Conservation (phyloP, 2,113 vertebrate species). For the Silurus asotus region DNA sequence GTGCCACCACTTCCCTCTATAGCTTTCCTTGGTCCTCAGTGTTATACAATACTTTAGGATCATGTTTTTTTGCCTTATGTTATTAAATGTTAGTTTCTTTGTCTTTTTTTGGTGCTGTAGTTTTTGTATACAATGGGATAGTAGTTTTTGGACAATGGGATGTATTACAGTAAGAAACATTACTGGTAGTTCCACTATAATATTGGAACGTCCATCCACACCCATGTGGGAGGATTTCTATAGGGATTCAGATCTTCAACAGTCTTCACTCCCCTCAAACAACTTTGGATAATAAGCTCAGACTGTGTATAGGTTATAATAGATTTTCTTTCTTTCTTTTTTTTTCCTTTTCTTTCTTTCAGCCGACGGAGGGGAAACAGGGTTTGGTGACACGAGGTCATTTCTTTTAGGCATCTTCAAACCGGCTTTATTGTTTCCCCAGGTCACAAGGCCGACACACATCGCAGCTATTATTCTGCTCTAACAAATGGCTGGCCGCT, state of each 20-base stretch:
- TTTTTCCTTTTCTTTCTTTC: constrained; percentile 31
- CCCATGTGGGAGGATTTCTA: constrained; percentile 52
- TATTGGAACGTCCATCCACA: background rate
- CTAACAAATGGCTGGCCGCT: constrained; percentile 75
- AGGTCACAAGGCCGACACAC: constrained; percentile 74
- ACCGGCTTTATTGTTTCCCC: constrained; percentile 72
- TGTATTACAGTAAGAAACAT: background rate
- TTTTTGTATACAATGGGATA: background rate
- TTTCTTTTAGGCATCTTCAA: constrained; percentile 73
- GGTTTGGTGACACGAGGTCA: constrained; percentile 71
- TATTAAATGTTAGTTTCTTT: too few relatives aligned
- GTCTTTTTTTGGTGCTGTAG: too few relatives aligned
- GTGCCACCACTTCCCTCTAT: too few relatives aligned
- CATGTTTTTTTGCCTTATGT: too few relatives aligned
- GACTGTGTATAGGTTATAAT: constrained; percentile 75
- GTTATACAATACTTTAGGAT: too few relatives aligned
- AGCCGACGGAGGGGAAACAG: constrained; percentile 45
- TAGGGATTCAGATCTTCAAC: constrained; percentile 60
- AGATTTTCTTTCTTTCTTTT: constrained; percentile 65
- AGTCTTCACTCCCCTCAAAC: constrained; percentile 61
- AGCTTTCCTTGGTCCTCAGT: too few relatives aligned
- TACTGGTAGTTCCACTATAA: background rate
- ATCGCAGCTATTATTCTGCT: constrained; percentile 77
- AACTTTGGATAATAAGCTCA: constrained; percentile 67
- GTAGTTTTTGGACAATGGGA: background rate